Percentiles rank a stretch among this genome's conserved stretches.
Evolutionary conservation across 2,888 invertebrate genomes (phyloP).

Genomic region (Phoronis australis): DNA sequence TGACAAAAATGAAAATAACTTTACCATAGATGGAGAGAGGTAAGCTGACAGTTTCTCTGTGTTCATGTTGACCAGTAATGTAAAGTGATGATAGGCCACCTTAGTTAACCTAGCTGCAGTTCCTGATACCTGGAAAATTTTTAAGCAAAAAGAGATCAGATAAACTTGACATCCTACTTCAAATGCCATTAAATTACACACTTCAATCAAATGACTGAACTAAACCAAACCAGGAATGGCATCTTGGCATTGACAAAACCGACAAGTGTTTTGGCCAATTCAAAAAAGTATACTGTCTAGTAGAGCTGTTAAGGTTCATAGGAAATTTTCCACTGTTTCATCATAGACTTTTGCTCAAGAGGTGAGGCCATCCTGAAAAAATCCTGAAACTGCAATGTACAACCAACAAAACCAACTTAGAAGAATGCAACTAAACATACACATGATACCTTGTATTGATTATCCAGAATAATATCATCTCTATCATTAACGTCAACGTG

Average conservation of each 20-base stretch:
- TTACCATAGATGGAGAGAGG: slow-evolving; percentile 18
- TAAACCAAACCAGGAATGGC: no score
- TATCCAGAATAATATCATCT: slow-evolving; percentile 79
- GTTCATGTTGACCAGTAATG: slow-evolving; percentile 76
- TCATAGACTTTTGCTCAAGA: no score
- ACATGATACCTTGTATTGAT: slow-evolving; percentile 52
- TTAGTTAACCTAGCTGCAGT: slow-evolving; percentile 85
- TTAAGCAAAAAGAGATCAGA: not conserved
- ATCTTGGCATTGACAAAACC: no score
- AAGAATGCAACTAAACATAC: not conserved
- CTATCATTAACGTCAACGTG: slow-evolving; percentile 71
- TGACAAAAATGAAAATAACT: no score
- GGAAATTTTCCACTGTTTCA: no score
- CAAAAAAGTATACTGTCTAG: no score
- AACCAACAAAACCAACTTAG: no score
- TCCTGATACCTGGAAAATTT: slow-evolving; percentile 74
- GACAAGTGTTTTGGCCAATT: no score
- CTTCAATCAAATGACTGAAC: not conserved
- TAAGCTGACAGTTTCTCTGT: slow-evolving; percentile 18
- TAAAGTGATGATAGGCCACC: slow-evolving; percentile 96
- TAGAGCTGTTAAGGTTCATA: no score
- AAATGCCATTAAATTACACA: not conserved
- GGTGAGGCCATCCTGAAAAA: no score
- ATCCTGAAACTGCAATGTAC: no score
- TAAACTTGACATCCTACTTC: not conserved